phyloP scores from a whole-genome alignment of 1,140 invertebrate species.

The Drosophila orena region DNA sequence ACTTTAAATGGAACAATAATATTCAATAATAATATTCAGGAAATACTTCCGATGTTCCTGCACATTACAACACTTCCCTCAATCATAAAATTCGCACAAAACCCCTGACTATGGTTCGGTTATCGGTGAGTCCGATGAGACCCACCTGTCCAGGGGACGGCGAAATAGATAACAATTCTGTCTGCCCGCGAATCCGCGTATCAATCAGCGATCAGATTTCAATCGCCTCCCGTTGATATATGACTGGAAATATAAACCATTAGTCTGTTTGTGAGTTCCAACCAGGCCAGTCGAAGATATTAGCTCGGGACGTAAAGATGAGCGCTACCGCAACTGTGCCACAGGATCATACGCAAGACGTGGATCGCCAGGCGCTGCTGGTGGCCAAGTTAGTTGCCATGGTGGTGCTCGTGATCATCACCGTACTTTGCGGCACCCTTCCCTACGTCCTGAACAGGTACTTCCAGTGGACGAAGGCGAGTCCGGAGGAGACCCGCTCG shows the following conservation, averaged over 20 bases:
- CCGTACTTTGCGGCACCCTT: slow-evolving; percentile 89
- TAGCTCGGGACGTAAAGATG: slow-evolving; percentile 42
- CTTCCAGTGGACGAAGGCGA: slow-evolving; percentile 86
- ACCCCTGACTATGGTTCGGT: no score
- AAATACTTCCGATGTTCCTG: not conserved
- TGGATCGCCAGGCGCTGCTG: slow-evolving; percentile 83
- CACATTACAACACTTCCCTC: not conserved
- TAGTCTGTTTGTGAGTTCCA: slow-evolving; percentile 2
- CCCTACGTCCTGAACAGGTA: slow-evolving; percentile 89
- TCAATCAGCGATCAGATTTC: slow-evolving; percentile 56
- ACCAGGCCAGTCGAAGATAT: slow-evolving; percentile 33
- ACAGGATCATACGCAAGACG: not conserved
- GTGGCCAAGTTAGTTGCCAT: slow-evolving; percentile 90
- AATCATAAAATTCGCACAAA: slow-evolving; percentile 2
- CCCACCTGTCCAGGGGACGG: slow-evolving; percentile 22
- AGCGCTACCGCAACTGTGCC: slow-evolving; percentile 12
- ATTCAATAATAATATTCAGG: not conserved
- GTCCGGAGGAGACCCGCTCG: slow-evolving; percentile 85
- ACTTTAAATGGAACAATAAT: not conserved
- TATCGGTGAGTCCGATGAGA: slow-evolving; percentile 8
- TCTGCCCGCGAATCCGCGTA: slow-evolving; percentile 40
- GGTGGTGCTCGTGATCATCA: slow-evolving; percentile 88
- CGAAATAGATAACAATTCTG: slow-evolving; percentile 20
- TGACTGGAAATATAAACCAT: slow-evolving; percentile 30
- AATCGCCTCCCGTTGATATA: slow-evolving; percentile 44